phyloP scores from a whole-genome alignment of 2,888 invertebrate species.

The Drosophila recens region DNA sequence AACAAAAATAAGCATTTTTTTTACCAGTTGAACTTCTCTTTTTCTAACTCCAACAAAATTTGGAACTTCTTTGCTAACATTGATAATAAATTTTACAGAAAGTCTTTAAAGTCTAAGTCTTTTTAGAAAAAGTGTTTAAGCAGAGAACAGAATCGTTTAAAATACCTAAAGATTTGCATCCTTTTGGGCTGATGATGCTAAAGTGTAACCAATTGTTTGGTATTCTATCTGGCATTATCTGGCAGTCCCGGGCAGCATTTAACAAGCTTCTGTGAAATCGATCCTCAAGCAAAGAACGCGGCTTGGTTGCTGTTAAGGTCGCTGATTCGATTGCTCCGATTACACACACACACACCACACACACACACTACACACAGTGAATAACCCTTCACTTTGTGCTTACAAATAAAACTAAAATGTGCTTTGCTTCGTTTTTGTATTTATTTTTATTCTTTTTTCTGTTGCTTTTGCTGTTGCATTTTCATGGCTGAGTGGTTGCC shows the following conservation, averaged over 20 bases:
- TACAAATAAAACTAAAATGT: slow-evolving; percentile 55
- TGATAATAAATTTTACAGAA: too few relatives aligned
- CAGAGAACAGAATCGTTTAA: slow-evolving; percentile 1
- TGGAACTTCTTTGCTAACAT: too few relatives aligned
- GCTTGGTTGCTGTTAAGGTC: slow-evolving; percentile 46
- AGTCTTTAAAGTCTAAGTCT: too few relatives aligned
- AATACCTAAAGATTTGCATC: slow-evolving; percentile 35
- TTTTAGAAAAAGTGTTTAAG: not conserved
- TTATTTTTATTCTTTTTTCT: not conserved
- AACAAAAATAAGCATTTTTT: too few relatives aligned
- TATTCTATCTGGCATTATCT: slow-evolving; percentile 48
- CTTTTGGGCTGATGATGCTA: slow-evolving; percentile 13
- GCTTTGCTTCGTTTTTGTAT: slow-evolving; percentile 6
- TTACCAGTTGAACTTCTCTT: not conserved
- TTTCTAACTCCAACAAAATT: not conserved
- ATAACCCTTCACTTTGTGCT: slow-evolving; percentile 58
- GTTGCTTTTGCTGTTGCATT: slow-evolving; percentile 11
- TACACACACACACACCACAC: slow-evolving; percentile 32
- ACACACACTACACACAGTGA: slow-evolving; percentile 3
- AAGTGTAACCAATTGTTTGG: slow-evolving; percentile 29
- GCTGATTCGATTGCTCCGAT: slow-evolving; percentile 61
- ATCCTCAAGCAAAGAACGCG: slow-evolving; percentile 41
- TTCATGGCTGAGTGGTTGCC: slow-evolving; percentile 48
- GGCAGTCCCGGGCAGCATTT: slow-evolving; percentile 34
- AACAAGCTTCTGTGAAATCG: slow-evolving; percentile 67